These are phyloP conservation scores for Hozukius guyotensis DNA, from an alignment of 2,797 vertebrate species.

Conservation along the genomic window DNA sequence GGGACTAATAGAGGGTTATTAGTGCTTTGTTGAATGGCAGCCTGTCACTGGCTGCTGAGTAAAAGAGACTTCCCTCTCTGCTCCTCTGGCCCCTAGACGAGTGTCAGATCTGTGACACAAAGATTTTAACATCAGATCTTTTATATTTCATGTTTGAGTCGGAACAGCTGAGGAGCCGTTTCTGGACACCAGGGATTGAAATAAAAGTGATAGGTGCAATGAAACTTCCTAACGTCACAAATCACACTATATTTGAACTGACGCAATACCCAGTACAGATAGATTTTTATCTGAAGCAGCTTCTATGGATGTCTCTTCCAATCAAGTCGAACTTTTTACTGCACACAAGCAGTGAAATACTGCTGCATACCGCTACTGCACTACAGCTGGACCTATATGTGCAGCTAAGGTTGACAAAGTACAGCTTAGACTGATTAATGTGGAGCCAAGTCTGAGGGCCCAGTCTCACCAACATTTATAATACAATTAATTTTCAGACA, in stretches of 20 bases:
- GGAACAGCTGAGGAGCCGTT: background rate
- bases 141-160: background rate
- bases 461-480: background rate
- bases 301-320: background rate
- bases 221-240: background rate
- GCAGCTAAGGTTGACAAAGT: background rate
- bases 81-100: background rate
- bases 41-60: constrained; percentile 8
- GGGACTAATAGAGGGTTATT: constrained; percentile 9
- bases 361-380: background rate
- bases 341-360: background rate
- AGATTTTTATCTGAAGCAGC: background rate
- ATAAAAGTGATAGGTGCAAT: background rate
- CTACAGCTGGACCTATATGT: background rate
- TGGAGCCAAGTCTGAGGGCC: background rate
- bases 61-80: background rate
- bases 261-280: background rate
- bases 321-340: background rate
- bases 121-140: constrained; percentile 5
- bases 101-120: constrained; percentile 12
- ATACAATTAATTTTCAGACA: background rate
- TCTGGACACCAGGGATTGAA: background rate
- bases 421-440: background rate
- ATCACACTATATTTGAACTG: background rate
- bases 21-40: constrained; percentile 17